Percentiles rank a stretch among this genome's conserved stretches.
Evolutionary conservation across 2,888 invertebrate genomes (phyloP).

Genomic region (Blomia tropicalis): DNA sequence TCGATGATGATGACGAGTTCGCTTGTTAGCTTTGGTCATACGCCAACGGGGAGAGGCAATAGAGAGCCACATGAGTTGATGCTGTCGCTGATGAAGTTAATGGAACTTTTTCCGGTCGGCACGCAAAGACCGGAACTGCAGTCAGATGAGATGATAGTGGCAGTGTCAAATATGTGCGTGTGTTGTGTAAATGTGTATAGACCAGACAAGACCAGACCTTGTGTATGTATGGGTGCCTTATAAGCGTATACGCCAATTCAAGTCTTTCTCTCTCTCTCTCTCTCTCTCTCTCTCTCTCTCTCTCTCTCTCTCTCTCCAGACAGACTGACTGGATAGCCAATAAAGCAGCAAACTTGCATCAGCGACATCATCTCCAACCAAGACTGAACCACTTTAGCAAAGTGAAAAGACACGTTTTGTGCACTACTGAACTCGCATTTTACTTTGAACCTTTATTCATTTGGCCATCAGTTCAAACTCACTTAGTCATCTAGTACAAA

Average conservation of each 20-base stretch:
- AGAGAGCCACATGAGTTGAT: no score
- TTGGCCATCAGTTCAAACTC: neutral
- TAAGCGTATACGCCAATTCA: no score
- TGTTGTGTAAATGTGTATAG: neutral
- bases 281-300: slow-evolving; percentile 11
- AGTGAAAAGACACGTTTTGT: neutral
- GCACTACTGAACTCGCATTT: neutral
- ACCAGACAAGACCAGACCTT: no score
- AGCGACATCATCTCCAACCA: no score
- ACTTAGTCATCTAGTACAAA: neutral
- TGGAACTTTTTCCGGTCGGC: slow-evolving; percentile 29
- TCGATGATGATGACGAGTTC: slow-evolving; percentile 9
- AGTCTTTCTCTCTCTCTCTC: neutral
- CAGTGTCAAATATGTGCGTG: neutral
- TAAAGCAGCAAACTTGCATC: slow-evolving; percentile 10
- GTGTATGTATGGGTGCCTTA: no score
- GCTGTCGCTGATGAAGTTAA: slow-evolving; percentile 26
- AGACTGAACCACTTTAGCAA: slow-evolving; percentile 12
- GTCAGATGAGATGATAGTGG: slow-evolving; percentile 20
- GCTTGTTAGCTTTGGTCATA: no score
- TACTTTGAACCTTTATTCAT: neutral
- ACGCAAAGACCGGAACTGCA: slow-evolving; percentile 22
- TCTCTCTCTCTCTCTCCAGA: neutral
- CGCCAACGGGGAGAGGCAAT: no score
- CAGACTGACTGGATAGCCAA: neutral